These are phyloP conservation scores for Melanerpes aurifrons DNA, from an alignment of 2,113 vertebrate genomes.

Conservation along the genomic window DNA sequence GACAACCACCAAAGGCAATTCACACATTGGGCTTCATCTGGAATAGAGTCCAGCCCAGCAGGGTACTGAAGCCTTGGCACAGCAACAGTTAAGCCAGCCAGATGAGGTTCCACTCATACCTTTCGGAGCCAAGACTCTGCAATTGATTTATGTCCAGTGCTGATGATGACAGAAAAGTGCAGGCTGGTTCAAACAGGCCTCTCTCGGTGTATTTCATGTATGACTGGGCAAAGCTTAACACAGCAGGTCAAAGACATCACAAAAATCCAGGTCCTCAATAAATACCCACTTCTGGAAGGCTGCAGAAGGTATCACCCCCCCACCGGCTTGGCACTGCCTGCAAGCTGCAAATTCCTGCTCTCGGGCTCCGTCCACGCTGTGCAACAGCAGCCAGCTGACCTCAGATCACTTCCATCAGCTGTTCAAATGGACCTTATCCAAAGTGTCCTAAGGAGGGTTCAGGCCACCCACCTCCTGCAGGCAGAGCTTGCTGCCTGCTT, in stretches of 20 bases:
- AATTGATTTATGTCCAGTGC: constrained; percentile 15
- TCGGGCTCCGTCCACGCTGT: fast-evolving
- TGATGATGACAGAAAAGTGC: constrained; percentile 30
- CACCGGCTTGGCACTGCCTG: neutral
- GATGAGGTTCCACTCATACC: constrained; percentile 29
- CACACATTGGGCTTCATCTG: neutral
- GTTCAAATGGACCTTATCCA: neutral
- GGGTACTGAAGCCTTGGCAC: constrained; percentile 4
- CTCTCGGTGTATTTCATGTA: neutral
- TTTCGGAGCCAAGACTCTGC: neutral
- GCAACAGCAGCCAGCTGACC: neutral
- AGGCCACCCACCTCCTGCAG: neutral
- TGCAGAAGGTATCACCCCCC: neutral
- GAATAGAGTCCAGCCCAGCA: neutral
- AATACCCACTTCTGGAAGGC: neutral
- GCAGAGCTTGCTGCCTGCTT: fast-evolving
- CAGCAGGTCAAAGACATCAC: neutral
- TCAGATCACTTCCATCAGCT: neutral
- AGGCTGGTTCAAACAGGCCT: neutral
- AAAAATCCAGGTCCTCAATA: neutral
- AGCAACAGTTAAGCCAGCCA: constrained; percentile 1
- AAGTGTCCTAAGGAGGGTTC: neutral
- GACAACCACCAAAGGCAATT: neutral
- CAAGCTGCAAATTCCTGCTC: neutral
- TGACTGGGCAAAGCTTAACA: neutral